phyloP scores from a whole-genome alignment of 1,140 invertebrate species.

The Anthonomus grandis region DNA sequence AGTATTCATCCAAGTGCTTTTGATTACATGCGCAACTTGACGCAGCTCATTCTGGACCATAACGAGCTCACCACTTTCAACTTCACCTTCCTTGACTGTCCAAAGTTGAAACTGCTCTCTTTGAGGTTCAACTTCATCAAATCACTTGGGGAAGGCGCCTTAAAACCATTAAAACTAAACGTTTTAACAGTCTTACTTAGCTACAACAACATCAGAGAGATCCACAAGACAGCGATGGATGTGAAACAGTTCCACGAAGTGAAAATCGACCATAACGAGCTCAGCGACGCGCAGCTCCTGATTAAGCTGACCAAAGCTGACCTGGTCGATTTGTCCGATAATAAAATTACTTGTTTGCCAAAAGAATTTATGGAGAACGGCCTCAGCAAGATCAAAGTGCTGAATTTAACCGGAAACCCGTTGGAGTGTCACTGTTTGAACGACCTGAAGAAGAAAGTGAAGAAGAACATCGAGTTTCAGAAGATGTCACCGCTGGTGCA shows the following conservation, averaged over 20 bases:
- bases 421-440: conserved; percentile 30
- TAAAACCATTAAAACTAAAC: conserved; percentile 20
- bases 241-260: conserved; percentile 26
- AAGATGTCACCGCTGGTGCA: conserved; percentile 25
- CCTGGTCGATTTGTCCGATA: conserved; percentile 27
- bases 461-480: conserved; percentile 26
- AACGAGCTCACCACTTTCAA: conserved; percentile 26
- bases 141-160: conserved; percentile 23
- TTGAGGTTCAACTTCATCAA: conserved; percentile 29
- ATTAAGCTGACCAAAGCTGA: conserved; percentile 27
- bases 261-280: conserved; percentile 30
- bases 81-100: conserved; percentile 22
- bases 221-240: conserved; percentile 26
- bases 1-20: conserved; percentile 25
- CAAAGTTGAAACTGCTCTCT: conserved; percentile 22
- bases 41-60: conserved; percentile 24
- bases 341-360: conserved; percentile 28
- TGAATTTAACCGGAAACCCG: conserved; percentile 28
- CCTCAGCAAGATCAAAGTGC: conserved; percentile 24
- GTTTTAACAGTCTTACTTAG: conserved; percentile 24
- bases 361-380: conserved; percentile 30
- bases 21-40: conserved; percentile 28
- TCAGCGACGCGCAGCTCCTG: conserved; percentile 25
- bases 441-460: conserved; percentile 23
- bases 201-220: conserved; percentile 27